A percentile compares a stretch with the other conserved stretches of the same genome.
Conservation (phyloP, 1,140 invertebrate genomes). For the Cherax destructor region DNA sequence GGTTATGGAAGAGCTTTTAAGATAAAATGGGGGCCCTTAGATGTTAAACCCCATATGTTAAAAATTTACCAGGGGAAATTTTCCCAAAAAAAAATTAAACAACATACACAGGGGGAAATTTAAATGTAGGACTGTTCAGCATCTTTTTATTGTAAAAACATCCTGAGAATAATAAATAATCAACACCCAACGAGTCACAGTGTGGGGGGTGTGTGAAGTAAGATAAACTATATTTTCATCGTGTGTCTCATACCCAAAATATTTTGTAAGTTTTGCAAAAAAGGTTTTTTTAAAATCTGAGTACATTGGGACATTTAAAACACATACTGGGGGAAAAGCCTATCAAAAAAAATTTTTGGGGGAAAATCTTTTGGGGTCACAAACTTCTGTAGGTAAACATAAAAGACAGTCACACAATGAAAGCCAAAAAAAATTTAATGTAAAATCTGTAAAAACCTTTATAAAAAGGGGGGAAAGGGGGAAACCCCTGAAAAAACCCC, state of each 20-base stretch:
- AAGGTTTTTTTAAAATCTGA: constrained; percentile 51
- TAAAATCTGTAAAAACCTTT: constrained; percentile 44
- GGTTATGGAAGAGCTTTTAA: constrained; percentile 27
- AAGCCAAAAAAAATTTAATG: constrained; percentile 60
- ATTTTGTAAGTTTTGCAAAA: constrained; percentile 41
- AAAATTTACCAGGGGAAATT: constrained; percentile 52
- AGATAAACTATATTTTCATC: constrained; percentile 59
- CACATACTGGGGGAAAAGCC: constrained; percentile 57
- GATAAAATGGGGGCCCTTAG: constrained; percentile 30
- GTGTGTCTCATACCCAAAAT: constrained; percentile 42
- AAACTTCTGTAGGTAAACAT: constrained; percentile 48
- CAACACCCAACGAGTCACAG: constrained; percentile 44
- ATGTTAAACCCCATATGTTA: not conserved
- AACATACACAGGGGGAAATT: constrained; percentile 45
- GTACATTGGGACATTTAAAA: constrained; percentile 29
- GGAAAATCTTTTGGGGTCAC: constrained; percentile 54
- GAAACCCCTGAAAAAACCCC: constrained; percentile 35
- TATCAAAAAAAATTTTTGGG: constrained; percentile 42
- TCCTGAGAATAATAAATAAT: constrained; percentile 35
- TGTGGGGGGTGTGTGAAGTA: constrained; percentile 60
- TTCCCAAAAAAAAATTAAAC: constrained; percentile 36
- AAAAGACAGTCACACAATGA: constrained; percentile 59
- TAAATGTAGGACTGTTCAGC: constrained; percentile 39
- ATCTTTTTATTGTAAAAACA: constrained; percentile 50
- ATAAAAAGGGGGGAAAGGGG: constrained; percentile 34